A percentile compares a stretch with the other conserved stretches of the same genome.
Evolutionary conservation across 2,113 vertebrate genomes (phyloP).

Genomic region (Ochotona curzoniae): DNA sequence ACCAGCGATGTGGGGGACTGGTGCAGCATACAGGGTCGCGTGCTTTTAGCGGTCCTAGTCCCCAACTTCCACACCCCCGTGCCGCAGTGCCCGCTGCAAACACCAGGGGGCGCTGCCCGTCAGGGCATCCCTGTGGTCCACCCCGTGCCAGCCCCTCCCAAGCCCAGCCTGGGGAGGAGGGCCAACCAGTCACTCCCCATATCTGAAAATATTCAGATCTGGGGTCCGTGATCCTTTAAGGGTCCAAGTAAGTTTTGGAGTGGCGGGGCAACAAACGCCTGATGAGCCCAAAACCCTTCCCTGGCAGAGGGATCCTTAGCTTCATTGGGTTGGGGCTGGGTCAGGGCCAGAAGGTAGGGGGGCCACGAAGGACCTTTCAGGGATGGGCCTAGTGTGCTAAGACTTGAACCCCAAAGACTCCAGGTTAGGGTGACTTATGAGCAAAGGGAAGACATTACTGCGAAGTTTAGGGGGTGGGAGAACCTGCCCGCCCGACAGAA

Average conservation of each 20-base stretch:
- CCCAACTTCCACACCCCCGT: neutral
- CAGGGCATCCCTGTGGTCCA: slow-evolving; percentile 4
- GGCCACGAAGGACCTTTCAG: neutral
- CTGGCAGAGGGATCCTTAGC: neutral
- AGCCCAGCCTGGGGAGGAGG: neutral
- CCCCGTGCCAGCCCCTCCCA: neutral
- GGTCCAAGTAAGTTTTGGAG: neutral
- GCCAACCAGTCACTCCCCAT: neutral
- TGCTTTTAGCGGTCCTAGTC: neutral
- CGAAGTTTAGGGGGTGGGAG: neutral
- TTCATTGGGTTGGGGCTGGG: neutral
- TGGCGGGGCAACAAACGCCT: neutral
- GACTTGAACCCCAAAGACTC: neutral
- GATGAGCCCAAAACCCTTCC: neutral
- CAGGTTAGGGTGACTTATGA: neutral
- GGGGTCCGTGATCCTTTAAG: neutral
- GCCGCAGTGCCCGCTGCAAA: neutral
- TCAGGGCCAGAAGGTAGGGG: neutral
- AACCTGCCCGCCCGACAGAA: neutral
- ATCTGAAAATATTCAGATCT: neutral
- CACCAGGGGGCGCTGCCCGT: slow-evolving; percentile 69
- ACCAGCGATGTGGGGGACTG: neutral
- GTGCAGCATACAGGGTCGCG: neutral
- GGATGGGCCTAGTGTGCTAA: neutral
- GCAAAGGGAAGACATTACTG: neutral